Evolutionary conservation across 2,888 invertebrate genomes (phyloP), one percentile per base, ranked within the genome.

Genomic region (Trichopria drosophilae): DNA sequence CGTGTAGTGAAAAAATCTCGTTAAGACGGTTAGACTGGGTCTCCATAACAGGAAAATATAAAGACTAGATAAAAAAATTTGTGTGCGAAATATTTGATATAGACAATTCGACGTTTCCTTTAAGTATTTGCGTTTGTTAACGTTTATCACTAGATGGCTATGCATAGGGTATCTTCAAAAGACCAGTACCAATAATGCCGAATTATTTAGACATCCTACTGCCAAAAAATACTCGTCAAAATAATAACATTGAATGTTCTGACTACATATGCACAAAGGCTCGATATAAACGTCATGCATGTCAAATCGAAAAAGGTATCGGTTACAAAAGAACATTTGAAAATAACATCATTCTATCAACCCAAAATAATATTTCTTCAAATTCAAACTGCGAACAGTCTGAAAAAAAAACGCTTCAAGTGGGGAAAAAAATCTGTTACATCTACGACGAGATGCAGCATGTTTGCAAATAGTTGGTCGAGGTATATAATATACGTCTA

Each of bases 61-160:
- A n/a, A 31, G 31, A 31, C 16, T 31, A 15, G 31, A 31, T 31
- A 5, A 31, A n/a, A n/a, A n/a, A n/a, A n/a, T n/a, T n/a, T n/a
- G n/a, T n/a, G n/a, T n/a, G n/a, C n/a, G n/a, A n/a, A 31, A 31
- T 15, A 31, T 31, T 31, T 31, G 31, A 31, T 31, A 9, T 31
- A 31, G 4, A 31, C 6, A 31, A 31, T 31, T 31, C 31, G 3
- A 31, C 13, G 31, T 31, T 31, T 31, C 31, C 31, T 31, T 31
- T 31, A 10, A 31, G 31, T 31, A 31, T 31, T 31, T 31, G 31
- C n/a, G 12, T 31, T 31, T 31, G 15, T 31, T 31, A 16, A 5
- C 31, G 31, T 31, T 31, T 31, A n/a, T 31, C 31, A 3, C 31
- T 31, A 15, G 31, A 31, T 31, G 31, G 16, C 6, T 31, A 31